Evolutionary conservation across 2,113 vertebrate species (phyloP), one percentile per base, ranked within the genome.

Genomic region (Scartelaos histophorus): DNA sequence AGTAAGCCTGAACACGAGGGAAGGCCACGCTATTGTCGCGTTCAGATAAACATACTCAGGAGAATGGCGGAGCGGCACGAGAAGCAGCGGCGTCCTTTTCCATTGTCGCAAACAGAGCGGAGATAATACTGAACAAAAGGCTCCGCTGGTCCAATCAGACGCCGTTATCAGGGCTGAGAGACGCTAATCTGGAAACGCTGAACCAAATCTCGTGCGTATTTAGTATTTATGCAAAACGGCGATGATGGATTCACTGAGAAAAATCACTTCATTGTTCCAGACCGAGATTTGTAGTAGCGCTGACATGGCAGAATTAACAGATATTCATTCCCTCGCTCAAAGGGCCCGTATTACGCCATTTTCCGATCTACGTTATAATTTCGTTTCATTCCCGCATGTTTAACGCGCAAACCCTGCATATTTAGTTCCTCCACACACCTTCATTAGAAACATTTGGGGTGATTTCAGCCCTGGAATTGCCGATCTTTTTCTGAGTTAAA

Each of bases 21-120:
- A 19, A 61, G 58, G 58, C 25, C 24, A 61, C 1, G 15, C 58
- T 61, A 60, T 60, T 60, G 57, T 60, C 29, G 24, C 24, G 29
- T 29, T 61, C 34, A 61, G 58, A 61, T 34, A 61, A 61, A 61
- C 15, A 34, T 61, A 9, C 25, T 61, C 58, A 61, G 13, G 58
- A 34, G 25, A 10, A 61, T 34, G 24, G 25, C 3, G 58, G 15
- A 61, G 25, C 15, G 3, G 58, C 6, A 61, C 15, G 24, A 60
- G 57, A 16, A 7, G 21, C 56, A 58, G n/a, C 21, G 24, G n/a
- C 6, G n/a, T 9, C n/a, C 5, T 21, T 56, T 21, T 56, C 56
- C 21, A 58, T 58, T 58, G 21, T 22, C 22, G 25, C 2, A n/a
- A 54, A 58, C 15, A 13, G 56, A 24, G 22, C 22, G 5, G 21